Evolutionary conservation across 2,797 vertebrate genomes (phyloP).

Genomic region (Echeneis naucrates): DNA sequence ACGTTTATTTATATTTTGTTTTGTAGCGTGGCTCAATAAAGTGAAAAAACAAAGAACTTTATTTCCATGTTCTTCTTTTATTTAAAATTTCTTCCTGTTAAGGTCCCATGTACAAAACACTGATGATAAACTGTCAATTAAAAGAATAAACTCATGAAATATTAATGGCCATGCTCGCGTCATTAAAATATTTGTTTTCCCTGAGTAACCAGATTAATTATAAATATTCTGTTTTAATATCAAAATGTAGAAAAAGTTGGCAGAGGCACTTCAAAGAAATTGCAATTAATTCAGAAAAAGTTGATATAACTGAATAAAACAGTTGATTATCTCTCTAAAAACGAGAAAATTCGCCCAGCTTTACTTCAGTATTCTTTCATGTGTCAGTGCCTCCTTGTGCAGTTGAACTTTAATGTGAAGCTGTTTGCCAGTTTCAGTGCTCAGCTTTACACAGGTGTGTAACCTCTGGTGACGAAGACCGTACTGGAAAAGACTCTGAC

Average conservation of each 20-base stretch:
- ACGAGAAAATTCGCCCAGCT: not conserved
- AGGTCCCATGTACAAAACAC: too few relatives aligned
- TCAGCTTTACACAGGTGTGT: constrained; percentile 27
- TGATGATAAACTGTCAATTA: too few relatives aligned
- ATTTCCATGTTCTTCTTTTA: too few relatives aligned
- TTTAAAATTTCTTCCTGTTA: too few relatives aligned
- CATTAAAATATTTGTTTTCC: not conserved
- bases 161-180: not conserved
- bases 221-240: not conserved
- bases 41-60: too few relatives aligned
- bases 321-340: not conserved
- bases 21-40: too few relatives aligned
- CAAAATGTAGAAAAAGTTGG: not conserved
- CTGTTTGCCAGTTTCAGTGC: not conserved
- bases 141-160: too few relatives aligned
- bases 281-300: too few relatives aligned
- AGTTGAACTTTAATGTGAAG: not conserved
- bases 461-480: constrained; percentile 13
- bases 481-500: constrained; percentile 19
- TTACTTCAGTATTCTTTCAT: not conserved
- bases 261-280: not conserved
- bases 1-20: too few relatives aligned
- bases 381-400: not conserved
- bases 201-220: not conserved
- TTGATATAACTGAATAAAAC: too few relatives aligned